These are phyloP conservation scores for Metridium senile DNA, from an alignment of 92 coral and sea anemone species.

Conservation along the genomic window DNA sequence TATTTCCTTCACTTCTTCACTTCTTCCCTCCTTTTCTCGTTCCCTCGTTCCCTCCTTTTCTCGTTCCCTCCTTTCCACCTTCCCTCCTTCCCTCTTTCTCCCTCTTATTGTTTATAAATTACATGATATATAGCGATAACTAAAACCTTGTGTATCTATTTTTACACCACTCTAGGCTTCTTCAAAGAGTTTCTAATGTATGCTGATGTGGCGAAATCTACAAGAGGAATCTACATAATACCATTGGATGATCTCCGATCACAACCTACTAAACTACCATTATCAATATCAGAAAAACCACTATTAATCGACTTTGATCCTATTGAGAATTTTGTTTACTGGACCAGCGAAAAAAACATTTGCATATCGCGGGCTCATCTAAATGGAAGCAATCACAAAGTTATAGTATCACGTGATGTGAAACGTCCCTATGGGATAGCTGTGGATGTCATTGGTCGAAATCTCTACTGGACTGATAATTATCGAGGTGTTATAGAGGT, in stretches of 20 bases:
- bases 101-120: no score
- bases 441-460: constrained; percentile 45
- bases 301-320: constrained; percentile 35
- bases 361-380: constrained; percentile 37
- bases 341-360: constrained; percentile 26
- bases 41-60: no score
- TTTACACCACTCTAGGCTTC: constrained; percentile 10
- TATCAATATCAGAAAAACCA: constrained; percentile 17
- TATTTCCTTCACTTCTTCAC: no score
- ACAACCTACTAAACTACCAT: constrained; percentile 11
- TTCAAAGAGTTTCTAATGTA: constrained; percentile 47
- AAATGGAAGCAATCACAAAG: constrained; percentile 22
- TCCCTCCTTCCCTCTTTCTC: no score
- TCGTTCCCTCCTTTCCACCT: no score
- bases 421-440: constrained; percentile 49
- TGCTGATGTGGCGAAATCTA: constrained; percentile 31
- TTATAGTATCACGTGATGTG: constrained; percentile 18
- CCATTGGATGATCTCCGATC: constrained; percentile 3
- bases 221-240: constrained; percentile 21
- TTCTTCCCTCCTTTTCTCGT: no score
- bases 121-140: no score
- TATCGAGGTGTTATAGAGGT: constrained; percentile 39
- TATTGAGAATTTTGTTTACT: constrained; percentile 33
- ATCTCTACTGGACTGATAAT: constrained; percentile 58
- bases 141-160: no score